Conservation (phyloP, 1,140 invertebrate species). For the Muscidifurax raptorellus region DNA sequence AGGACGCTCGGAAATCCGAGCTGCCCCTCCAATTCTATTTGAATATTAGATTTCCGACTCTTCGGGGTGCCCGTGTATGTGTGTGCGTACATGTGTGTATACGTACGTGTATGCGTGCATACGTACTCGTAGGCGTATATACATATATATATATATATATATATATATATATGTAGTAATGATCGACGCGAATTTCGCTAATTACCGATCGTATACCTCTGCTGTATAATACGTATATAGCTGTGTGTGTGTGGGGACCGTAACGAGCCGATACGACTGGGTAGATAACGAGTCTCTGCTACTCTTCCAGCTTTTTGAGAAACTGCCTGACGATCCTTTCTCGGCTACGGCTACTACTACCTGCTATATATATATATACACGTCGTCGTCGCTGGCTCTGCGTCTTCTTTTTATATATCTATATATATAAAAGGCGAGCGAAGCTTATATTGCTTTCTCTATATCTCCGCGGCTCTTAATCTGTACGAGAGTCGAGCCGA, state of each 20-base stretch:
- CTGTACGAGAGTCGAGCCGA: not conserved
- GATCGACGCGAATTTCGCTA: not conserved
- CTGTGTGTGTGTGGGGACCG: not conserved
- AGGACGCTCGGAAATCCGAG: conserved; percentile 41
- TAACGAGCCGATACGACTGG: not conserved
- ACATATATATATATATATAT: too few relatives aligned
- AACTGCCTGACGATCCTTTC: not conserved
- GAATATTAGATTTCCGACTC: conserved; percentile 48
- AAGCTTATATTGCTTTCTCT: too few relatives aligned
- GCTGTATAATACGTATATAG: too few relatives aligned
- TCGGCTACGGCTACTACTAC: not conserved
- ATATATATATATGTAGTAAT: too few relatives aligned
- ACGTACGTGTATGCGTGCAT: not conserved
- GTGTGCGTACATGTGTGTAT: not conserved
- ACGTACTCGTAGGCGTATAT: not conserved
- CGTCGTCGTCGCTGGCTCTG: too few relatives aligned
- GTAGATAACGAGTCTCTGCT: not conserved
- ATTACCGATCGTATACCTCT: conserved; percentile 5
- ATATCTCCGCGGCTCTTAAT: too few relatives aligned
- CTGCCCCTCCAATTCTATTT: conserved; percentile 37
- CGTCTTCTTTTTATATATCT: too few relatives aligned
- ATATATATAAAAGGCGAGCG: too few relatives aligned
- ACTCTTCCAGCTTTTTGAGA: not conserved
- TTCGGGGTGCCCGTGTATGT: not conserved
- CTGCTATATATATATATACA: not conserved